phyloP scores from a whole-genome alignment of 2,113 vertebrate genomes.

The Chaetops frenatus region DNA sequence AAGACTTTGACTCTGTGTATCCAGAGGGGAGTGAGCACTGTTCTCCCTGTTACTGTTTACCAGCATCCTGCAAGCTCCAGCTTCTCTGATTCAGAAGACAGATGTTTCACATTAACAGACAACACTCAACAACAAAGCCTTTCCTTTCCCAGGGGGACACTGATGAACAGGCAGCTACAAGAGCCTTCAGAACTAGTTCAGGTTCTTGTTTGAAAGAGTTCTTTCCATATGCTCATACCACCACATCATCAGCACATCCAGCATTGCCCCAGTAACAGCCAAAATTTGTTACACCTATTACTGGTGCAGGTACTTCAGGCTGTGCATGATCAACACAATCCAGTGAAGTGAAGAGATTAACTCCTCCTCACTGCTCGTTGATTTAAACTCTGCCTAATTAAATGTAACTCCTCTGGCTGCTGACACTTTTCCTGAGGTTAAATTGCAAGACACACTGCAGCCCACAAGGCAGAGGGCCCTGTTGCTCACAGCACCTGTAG shows the following conservation, averaged over 20 bases:
- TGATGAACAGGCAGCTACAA: not conserved
- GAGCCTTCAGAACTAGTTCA: not conserved
- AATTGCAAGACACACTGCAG: not conserved
- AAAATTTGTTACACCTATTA: not conserved
- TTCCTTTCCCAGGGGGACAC: not conserved
- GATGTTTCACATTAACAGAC: not conserved
- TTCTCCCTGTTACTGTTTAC: not conserved
- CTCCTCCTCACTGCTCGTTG: not conserved
- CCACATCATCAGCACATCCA: not conserved
- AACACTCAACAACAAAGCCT: not conserved
- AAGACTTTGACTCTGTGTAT: not conserved
- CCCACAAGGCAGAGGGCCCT: fast-evolving
- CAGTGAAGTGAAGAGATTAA: not conserved
- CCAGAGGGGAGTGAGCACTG: not conserved
- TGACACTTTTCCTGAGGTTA: not conserved
- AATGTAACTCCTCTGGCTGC: not conserved
- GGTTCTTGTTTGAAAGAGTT: not conserved
- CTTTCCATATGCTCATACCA: not conserved
- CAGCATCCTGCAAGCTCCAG: not conserved
- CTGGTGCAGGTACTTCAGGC: not conserved
- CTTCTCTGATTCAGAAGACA: not conserved
- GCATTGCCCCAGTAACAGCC: not conserved
- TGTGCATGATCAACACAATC: not conserved
- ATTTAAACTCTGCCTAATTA: not conserved
- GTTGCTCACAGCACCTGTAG: not conserved